Conservation (phyloP, 2,113 vertebrate genomes). For the Vombatus ursinus region DNA sequence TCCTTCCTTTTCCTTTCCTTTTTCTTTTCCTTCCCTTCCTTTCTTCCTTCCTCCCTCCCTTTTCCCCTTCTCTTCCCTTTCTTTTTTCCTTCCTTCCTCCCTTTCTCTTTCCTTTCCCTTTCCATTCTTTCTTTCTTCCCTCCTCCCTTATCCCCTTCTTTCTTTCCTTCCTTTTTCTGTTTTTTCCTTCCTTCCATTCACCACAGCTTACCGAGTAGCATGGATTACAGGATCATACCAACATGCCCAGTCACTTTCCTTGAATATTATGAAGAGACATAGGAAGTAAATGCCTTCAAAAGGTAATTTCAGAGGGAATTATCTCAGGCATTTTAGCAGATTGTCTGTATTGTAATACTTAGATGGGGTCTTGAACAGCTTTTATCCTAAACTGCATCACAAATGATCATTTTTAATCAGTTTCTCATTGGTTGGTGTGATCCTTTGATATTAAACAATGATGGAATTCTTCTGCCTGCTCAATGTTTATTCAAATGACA, state of each 20-base stretch:
- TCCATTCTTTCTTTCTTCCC: too few species aligned
- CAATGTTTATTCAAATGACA: neutral
- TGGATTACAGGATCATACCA: neutral
- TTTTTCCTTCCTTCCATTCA: neutral
- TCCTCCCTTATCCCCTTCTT: neutral
- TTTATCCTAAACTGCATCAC: conserved; percentile 46
- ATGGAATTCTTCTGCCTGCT: conserved; percentile 3
- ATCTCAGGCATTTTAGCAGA: conserved; percentile 20
- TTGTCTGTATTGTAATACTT: conserved; percentile 1
- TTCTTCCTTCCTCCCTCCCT: neutral
- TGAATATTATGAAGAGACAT: conserved; percentile 52
- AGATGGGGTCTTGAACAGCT: conserved; percentile 30
- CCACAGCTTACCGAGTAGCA: neutral
- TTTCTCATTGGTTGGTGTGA: conserved; percentile 1
- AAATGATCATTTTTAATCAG: conserved; percentile 59
- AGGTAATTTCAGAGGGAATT: conserved; percentile 6
- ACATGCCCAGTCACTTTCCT: conserved; percentile 24
- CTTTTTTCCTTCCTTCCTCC: too few species aligned
- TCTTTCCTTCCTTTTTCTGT: neutral
- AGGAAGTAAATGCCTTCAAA: conserved; percentile 35
- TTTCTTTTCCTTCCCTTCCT: neutral
- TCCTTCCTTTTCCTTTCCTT: too few species aligned
- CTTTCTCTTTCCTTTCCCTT: neutral
- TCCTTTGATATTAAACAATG: conserved; percentile 52
- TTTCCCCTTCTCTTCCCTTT: neutral